phyloP scores from a whole-genome alignment of 2,113 vertebrate species.

The Oenanthe oenanthe region DNA sequence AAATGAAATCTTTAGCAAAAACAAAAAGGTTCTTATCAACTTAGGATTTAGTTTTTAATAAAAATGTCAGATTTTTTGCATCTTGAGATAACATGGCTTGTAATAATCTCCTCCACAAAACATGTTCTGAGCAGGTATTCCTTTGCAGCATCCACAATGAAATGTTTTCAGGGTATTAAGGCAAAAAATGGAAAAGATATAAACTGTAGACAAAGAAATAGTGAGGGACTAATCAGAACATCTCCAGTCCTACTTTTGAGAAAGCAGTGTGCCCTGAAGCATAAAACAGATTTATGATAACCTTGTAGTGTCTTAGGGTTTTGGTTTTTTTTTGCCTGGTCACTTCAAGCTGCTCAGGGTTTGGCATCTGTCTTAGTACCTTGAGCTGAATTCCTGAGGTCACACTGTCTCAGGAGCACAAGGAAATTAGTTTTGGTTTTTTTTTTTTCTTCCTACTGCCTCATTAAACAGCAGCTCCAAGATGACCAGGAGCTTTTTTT shows the following conservation, averaged over 20 bases:
- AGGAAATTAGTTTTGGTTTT: neutral
- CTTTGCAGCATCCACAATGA: neutral
- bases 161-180: neutral
- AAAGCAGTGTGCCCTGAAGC: neutral
- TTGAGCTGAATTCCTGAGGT: neutral
- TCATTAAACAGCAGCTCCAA: neutral
- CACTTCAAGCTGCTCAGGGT: neutral
- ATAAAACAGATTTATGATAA: neutral
- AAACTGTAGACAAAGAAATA: neutral
- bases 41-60: neutral
- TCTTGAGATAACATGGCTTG: neutral
- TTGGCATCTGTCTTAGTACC: neutral
- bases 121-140: neutral
- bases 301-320: neutral
- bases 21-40: neutral
- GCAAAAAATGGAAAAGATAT: neutral
- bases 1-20: neutral
- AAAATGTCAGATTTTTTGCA: neutral
- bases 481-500: neutral
- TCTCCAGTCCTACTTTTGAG: neutral
- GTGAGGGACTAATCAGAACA: neutral
- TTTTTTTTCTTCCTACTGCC: neutral
- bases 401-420: accelerated
- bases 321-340: neutral
- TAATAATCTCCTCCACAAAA: neutral